These are phyloP conservation scores for Podarcis cretensis DNA, from an alignment of 2,113 vertebrate species.

Conservation along the genomic window DNA sequence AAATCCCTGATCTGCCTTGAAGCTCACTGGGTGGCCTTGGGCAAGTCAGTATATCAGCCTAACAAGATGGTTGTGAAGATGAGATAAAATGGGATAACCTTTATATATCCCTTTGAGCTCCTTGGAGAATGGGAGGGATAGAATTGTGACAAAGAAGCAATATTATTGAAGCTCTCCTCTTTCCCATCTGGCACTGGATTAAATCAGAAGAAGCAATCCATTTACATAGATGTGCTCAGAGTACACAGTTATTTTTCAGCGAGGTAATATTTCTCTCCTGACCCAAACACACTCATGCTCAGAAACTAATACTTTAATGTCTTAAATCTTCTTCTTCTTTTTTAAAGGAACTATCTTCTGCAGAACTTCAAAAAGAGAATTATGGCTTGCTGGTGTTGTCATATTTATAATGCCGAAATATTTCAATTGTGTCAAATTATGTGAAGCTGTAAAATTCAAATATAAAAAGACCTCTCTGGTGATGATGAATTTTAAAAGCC, in stretches of 20 bases:
- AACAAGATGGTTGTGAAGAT: background rate
- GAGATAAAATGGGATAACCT: background rate
- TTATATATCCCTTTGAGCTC: background rate
- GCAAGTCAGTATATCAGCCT: background rate
- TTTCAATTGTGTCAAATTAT: background rate
- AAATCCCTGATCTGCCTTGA: background rate
- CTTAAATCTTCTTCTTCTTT: background rate
- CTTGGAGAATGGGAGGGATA: background rate
- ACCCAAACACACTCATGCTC: background rate
- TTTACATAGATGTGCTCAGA: slow-evolving; percentile 1
- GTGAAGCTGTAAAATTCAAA: background rate
- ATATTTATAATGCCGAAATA: background rate
- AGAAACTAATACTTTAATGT: background rate
- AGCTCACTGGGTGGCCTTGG: background rate
- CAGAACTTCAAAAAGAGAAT: background rate
- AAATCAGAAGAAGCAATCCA: background rate
- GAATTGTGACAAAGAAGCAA: background rate
- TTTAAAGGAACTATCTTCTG: background rate
- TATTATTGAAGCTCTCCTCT: background rate
- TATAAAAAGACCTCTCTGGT: background rate
- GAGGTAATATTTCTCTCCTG: background rate
- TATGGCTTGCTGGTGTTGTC: background rate
- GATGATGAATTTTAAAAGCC: background rate
- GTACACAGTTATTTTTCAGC: slow-evolving; percentile 6
- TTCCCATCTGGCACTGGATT: background rate